Evolutionary conservation across 2,888 invertebrate species (phyloP), one percentile per base, ranked within the genome.

Genomic region (Andrena bicolor): DNA sequence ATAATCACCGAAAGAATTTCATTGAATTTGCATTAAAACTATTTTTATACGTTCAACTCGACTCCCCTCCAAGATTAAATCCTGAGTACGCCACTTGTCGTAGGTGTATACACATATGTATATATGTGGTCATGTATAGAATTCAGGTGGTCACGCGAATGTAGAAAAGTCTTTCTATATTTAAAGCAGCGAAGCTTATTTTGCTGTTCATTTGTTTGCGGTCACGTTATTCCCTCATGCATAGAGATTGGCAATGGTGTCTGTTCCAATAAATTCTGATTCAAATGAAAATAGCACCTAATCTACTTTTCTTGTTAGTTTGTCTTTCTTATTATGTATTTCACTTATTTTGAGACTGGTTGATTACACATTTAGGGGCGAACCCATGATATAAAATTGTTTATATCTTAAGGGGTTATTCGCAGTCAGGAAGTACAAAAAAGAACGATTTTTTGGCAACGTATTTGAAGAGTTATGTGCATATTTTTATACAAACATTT

Each of bases 101-200:
- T 56, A 56, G 51, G n/a, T 20, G 51, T 20, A 20, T 51, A 20
- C 51, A 20, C 51, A 20, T 53, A 53, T 51, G 51, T 53, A 20
- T 8, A 8, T 20, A 53, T 20, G 8, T 20, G 20, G 53, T 2
- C 20, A 53, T 53, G 53, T 53, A 53, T 53, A 53, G 53, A n/a
- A 53, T 53, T 20, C 23, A 53, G 20, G 20, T 53, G 20, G 53
- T 53, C 56, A 56, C 56, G 56, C 56, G 56, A 63, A 41, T 2
- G 41, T 16, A 72, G 48, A 71, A 72, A 66, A 26, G 30, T 2
- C 30, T 63, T 49, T 28, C 75, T 78, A 78, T 71, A 70, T 74
- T 75, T 71, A 66, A 61, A 71, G 20, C 56, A 61, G 30, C 68
- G n/a, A 49, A 63, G 30, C 63, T 65, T 60, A 53, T 74, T 63